These are phyloP conservation scores for Myiozetetes cayanensis DNA, from an alignment of 2,113 vertebrate genomes.

Conservation along the genomic window DNA sequence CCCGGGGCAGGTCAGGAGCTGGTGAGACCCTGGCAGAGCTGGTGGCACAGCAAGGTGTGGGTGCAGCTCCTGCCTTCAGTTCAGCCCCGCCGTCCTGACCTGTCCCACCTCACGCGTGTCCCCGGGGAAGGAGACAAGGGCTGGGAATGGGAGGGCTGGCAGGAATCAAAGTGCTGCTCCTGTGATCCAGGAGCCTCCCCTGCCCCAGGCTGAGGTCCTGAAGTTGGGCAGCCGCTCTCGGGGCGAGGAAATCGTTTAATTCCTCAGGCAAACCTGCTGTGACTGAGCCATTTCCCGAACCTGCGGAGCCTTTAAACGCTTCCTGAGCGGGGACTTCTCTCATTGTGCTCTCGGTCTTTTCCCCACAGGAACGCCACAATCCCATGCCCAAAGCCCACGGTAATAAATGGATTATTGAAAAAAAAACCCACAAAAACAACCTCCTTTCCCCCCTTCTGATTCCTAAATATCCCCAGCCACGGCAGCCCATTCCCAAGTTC, in stretches of 20 bases:
- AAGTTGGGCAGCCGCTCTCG: not conserved
- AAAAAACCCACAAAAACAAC: not conserved
- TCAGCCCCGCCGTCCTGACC: not conserved
- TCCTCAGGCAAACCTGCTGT: constrained; percentile 46
- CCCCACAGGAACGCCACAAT: not conserved
- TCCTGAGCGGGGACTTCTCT: constrained; percentile 7
- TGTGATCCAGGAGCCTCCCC: not conserved
- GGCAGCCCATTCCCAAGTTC: constrained; percentile 47
- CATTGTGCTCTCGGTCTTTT: constrained; percentile 2
- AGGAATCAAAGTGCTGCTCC: not conserved
- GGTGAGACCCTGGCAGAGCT: not conserved
- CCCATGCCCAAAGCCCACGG: not conserved
- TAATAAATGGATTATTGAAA: not conserved
- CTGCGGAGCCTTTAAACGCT: not conserved
- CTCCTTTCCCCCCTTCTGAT: not conserved
- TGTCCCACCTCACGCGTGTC: not conserved
- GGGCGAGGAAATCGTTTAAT: constrained; percentile 21
- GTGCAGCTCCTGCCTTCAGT: not conserved
- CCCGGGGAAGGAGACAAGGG: not conserved
- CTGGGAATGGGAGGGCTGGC: not conserved
- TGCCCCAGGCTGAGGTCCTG: not conserved
- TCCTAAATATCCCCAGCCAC: constrained; percentile 2
- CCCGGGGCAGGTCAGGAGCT: not conserved
- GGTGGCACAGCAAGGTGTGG: rapidly evolving
- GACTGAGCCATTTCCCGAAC: constrained; percentile 59